These are phyloP conservation scores for Eulemur macaco DNA, from an alignment of 2,113 vertebrate species.

Conservation along the genomic window DNA sequence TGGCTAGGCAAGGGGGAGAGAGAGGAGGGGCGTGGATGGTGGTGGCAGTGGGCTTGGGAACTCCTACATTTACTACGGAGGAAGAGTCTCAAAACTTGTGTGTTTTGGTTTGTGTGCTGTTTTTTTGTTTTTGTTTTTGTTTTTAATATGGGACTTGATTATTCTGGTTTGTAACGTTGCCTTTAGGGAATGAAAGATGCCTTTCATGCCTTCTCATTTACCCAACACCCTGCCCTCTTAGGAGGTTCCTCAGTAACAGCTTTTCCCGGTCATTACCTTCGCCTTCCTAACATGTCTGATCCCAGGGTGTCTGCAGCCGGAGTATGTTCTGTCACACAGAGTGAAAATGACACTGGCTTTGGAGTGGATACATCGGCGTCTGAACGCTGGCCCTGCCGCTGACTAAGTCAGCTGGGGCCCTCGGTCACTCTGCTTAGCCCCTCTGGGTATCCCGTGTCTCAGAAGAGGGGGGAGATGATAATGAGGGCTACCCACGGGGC, in stretches of 20 bases:
- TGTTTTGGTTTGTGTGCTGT: not conserved
- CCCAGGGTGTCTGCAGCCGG: not conserved
- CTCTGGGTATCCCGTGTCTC: not conserved
- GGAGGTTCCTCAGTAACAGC: too few relatives aligned
- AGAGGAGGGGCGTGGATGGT: not conserved
- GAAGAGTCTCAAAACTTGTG: not conserved
- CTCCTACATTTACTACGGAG: fast-evolving
- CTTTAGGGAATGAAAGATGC: not conserved
- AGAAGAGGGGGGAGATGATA: not conserved
- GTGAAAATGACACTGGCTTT: too few relatives aligned
- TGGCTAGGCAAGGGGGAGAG: not conserved
- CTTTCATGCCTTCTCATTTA: not conserved
- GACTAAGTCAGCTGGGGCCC: not conserved
- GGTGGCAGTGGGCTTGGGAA: too few relatives aligned
- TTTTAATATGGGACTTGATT: not conserved
- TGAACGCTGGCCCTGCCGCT: not conserved
- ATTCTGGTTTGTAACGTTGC: not conserved
- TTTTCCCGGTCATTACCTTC: not conserved
- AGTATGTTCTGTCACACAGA: fast-evolving
- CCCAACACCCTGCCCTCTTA: not conserved
- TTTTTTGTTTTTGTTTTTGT: not conserved
- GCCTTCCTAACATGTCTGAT: not conserved
- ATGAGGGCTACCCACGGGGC: not conserved
- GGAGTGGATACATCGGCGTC: fast-evolving
- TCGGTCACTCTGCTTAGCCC: fast-evolving